Conservation (phyloP, 1,140 invertebrate species). For the Pseudomyrmex sp. region DNA sequence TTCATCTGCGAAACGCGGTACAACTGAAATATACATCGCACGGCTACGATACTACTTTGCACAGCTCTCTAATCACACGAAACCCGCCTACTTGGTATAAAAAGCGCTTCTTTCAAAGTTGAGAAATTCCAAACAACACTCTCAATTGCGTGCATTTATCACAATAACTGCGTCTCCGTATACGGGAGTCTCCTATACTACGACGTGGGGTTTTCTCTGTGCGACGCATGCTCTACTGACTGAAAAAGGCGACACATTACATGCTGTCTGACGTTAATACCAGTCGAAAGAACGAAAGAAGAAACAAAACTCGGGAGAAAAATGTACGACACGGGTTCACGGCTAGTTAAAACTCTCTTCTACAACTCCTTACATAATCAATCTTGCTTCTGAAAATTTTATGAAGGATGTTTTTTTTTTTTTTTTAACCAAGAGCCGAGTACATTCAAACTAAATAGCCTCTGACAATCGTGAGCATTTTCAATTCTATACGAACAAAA, state of each 20-base stretch:
- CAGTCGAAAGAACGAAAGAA: slow-evolving; percentile 23
- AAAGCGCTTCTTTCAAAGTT: slow-evolving; percentile 27
- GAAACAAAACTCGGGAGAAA: not conserved
- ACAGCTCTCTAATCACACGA: slow-evolving; percentile 46
- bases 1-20: not conserved
- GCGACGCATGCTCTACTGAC: slow-evolving; percentile 54
- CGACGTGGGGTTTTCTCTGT: slow-evolving; percentile 43
- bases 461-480: slow-evolving; percentile 53
- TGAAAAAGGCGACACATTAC: slow-evolving; percentile 44
- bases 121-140: slow-evolving; percentile 38
- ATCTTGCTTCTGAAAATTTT: slow-evolving; percentile 8
- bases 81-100: slow-evolving; percentile 44
- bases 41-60: slow-evolving; percentile 22
- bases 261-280: slow-evolving; percentile 53
- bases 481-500: slow-evolving; percentile 53
- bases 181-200: slow-evolving; percentile 6
- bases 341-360: slow-evolving; percentile 33
- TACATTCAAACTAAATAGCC: slow-evolving; percentile 47
- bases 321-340: slow-evolving; percentile 26
- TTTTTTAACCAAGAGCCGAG: slow-evolving; percentile 10
- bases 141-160: slow-evolving; percentile 49
- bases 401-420: slow-evolving; percentile 22
- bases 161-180: slow-evolving; percentile 24
- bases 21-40: slow-evolving; percentile 27
- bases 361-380: slow-evolving; percentile 15